Evolutionary conservation across 2,888 invertebrate genomes (phyloP).

Genomic region (Protonemura montana): DNA sequence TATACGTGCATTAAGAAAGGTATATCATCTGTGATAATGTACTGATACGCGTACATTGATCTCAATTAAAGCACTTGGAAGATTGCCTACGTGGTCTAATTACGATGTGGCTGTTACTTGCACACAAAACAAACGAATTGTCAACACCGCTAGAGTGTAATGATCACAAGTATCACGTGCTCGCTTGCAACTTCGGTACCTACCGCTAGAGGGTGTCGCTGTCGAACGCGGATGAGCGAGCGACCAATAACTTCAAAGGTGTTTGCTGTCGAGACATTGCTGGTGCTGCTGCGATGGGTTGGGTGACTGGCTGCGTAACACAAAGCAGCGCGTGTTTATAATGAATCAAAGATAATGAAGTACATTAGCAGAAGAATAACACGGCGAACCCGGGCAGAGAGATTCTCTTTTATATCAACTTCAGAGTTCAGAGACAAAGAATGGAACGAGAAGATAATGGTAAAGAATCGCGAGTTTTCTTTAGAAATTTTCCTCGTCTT

Average conservation of each 20-base stretch:
- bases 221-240: neutral
- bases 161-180: too few relatives aligned
- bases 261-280: constrained; percentile 35
- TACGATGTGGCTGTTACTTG: too few relatives aligned
- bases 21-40: too few relatives aligned
- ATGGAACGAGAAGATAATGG: constrained; percentile 28
- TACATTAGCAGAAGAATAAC: constrained; percentile 47
- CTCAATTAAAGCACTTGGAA: too few relatives aligned
- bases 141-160: too few relatives aligned
- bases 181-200: too few relatives aligned
- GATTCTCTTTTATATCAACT: constrained; percentile 17
- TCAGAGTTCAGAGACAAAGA: constrained; percentile 33
- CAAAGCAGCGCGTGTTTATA: constrained; percentile 37
- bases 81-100: too few relatives aligned
- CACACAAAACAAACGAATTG: neutral
- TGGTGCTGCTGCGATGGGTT: too few relatives aligned
- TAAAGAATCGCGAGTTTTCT: constrained; percentile 37
- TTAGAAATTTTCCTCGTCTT: constrained; percentile 7
- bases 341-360: constrained; percentile 49
- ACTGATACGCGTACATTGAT: too few relatives aligned
- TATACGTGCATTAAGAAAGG: too few relatives aligned
- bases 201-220: too few relatives aligned
- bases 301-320: neutral
- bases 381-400: constrained; percentile 28
- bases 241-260: constrained; percentile 45